These are phyloP conservation scores for Masnerella sp. DNA, from an alignment of 2,888 invertebrate species.

Conservation along the genomic window DNA sequence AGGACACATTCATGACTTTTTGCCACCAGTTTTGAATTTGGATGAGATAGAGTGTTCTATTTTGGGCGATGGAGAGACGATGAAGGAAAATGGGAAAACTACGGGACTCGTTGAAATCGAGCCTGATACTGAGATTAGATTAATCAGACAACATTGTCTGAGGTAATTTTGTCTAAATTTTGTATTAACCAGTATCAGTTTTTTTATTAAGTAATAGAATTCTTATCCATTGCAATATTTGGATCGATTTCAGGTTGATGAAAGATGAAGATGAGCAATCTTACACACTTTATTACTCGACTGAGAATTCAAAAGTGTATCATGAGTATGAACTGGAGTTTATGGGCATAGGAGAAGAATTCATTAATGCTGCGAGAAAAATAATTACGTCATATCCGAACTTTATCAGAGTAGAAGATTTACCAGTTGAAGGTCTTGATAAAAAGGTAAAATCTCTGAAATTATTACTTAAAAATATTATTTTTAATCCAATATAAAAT, in stretches of 20 bases:
- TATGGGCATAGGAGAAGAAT: slow-evolving; percentile 85
- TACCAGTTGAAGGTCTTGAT: slow-evolving; percentile 83
- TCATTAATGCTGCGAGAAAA: slow-evolving; percentile 84
- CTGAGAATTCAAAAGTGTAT: slow-evolving; percentile 91
- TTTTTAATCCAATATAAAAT: background rate
- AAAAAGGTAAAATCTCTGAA: slow-evolving; percentile 84
- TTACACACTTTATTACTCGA: slow-evolving; percentile 86
- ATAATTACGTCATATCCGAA: slow-evolving; percentile 88
- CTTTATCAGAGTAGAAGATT: slow-evolving; percentile 84
- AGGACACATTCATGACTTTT: slow-evolving; percentile 89
- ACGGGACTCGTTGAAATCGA: slow-evolving; percentile 83
- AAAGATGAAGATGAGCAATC: slow-evolving; percentile 83
- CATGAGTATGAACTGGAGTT: slow-evolving; percentile 88
- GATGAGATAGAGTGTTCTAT: slow-evolving; percentile 85
- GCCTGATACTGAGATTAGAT: slow-evolving; percentile 82
- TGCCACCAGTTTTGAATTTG: slow-evolving; percentile 88
- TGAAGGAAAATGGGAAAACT: slow-evolving; percentile 82
- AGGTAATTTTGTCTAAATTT: slow-evolving; percentile 62
- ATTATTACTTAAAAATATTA: background rate
- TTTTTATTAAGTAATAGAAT: background rate
- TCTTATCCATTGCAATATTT: background rate
- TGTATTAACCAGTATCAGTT: background rate
- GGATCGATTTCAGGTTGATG: slow-evolving; percentile 79
- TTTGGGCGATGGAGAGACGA: slow-evolving; percentile 84
- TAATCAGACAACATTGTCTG: slow-evolving; percentile 77